Evolutionary conservation across 2,113 vertebrate genomes (phyloP).

Genomic region (Cervus canadensis): DNA sequence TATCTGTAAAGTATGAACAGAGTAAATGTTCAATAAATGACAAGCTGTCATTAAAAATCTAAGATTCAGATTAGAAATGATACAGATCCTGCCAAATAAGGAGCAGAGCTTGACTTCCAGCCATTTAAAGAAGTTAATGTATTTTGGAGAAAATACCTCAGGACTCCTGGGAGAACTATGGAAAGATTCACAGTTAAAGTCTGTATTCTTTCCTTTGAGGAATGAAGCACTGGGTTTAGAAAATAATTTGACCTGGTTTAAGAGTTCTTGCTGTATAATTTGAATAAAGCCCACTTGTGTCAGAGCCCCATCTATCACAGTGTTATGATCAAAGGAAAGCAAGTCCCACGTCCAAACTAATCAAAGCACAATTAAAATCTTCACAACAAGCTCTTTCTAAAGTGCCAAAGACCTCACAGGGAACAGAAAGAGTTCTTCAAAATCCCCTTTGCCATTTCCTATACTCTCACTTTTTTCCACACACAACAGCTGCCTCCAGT

Average conservation of each 20-base stretch:
- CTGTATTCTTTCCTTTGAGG: neutral
- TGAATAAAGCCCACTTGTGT: neutral
- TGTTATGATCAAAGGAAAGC: neutral
- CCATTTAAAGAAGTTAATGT: neutral
- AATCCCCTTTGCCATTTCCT: neutral
- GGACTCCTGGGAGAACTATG: neutral
- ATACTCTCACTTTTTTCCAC: neutral
- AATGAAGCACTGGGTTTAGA: neutral
- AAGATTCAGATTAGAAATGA: slow-evolving; percentile 9
- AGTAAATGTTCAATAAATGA: slow-evolving; percentile 37
- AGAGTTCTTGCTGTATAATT: neutral
- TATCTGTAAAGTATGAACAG: slow-evolving; percentile 40
- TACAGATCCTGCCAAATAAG: slow-evolving; percentile 28
- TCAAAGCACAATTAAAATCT: neutral
- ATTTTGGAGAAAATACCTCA: slow-evolving; percentile 37
- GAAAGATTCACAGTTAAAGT: slow-evolving; percentile 18
- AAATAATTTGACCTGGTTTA: neutral
- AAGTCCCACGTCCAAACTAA: neutral
- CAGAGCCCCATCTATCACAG: neutral
- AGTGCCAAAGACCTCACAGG: neutral
- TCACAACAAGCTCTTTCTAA: neutral
- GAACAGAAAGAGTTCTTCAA: neutral
- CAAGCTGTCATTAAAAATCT: slow-evolving; percentile 44
- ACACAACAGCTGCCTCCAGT: neutral
- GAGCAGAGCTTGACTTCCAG: slow-evolving; percentile 24